Conservation (phyloP, 2,797 vertebrate genomes). For the Microctenopoma lineatum region DNA sequence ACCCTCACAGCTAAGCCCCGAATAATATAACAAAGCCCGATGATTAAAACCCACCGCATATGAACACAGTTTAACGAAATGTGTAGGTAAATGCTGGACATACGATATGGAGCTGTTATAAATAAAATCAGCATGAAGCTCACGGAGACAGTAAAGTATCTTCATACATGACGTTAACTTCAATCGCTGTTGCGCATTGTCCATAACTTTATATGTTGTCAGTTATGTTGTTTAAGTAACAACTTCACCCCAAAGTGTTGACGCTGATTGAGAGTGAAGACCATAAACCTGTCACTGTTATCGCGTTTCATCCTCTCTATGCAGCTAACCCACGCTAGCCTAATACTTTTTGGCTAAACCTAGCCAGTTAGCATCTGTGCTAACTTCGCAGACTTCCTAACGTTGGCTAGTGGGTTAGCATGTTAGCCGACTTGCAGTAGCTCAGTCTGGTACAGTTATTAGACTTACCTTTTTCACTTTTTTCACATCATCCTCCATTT, state of each 20-base stretch:
- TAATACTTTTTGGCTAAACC: conserved; percentile 12
- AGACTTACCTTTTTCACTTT: conserved; percentile 88
- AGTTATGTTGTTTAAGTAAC: fast-evolving
- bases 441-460: conserved; percentile 8
- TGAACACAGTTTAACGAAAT: background rate
- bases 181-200: background rate
- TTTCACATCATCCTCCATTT: conserved; percentile 90
- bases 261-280: fast-evolving
- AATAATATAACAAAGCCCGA: background rate
- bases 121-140: background rate
- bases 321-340: background rate
- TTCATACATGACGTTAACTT: background rate
- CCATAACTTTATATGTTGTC: background rate
- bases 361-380: conserved; percentile 22
- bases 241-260: fast-evolving
- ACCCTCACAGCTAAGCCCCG: background rate
- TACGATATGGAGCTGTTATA: too few relatives aligned
- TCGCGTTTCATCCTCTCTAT: background rate
- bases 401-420: conserved; percentile 49
- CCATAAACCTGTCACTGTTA: background rate
- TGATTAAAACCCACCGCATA: background rate
- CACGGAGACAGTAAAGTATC: background rate
- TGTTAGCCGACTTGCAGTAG: conserved; percentile 23
- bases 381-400: conserved; percentile 11
- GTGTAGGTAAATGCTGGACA: too few relatives aligned